Evolutionary conservation across 2,113 vertebrate genomes (phyloP).

Genomic region (Aphyosemion australe): DNA sequence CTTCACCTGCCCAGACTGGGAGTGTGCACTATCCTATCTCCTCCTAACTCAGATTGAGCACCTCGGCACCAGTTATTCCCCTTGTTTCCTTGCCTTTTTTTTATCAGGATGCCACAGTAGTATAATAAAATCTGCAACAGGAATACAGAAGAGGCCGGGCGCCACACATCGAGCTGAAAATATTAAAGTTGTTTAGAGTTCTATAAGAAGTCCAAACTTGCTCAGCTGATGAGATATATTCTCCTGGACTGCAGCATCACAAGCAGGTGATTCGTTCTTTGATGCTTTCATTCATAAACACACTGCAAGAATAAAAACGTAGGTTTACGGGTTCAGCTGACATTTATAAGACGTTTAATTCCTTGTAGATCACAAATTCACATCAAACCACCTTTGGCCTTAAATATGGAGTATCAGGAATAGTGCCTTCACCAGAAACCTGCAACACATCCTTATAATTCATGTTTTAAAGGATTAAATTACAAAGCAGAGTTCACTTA

Average conservation of each 20-base stretch:
- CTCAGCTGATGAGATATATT: slow-evolving; percentile 52
- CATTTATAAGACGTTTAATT: too few relatives aligned
- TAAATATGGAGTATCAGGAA: too few relatives aligned
- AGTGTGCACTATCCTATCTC: slow-evolving; percentile 54
- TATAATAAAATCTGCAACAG: slow-evolving; percentile 37
- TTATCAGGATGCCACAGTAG: slow-evolving; percentile 61
- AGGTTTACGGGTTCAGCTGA: too few relatives aligned
- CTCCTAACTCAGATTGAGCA: slow-evolving; percentile 49
- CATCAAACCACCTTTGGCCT: too few relatives aligned
- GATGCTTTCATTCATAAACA: slow-evolving; percentile 53
- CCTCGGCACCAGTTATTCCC: slow-evolving; percentile 28
- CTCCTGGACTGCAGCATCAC: slow-evolving; percentile 38
- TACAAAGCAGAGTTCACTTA: too few relatives aligned
- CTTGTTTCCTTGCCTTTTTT: slow-evolving; percentile 51
- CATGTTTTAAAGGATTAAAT: too few relatives aligned
- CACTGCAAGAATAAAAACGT: slow-evolving; percentile 6
- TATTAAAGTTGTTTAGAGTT: slow-evolving; percentile 66
- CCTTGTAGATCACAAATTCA: too few relatives aligned
- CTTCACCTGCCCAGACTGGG: slow-evolving; percentile 36
- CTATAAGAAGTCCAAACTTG: slow-evolving; percentile 57
- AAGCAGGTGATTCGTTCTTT: slow-evolving; percentile 53
- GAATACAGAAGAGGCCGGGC: slow-evolving; percentile 14
- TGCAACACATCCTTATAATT: too few relatives aligned
- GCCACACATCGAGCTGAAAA: slow-evolving; percentile 36
- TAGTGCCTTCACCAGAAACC: too few relatives aligned